These are phyloP conservation scores for Nothocercus nigrocapillus DNA, from an alignment of 2,113 vertebrate species.

Conservation along the genomic window DNA sequence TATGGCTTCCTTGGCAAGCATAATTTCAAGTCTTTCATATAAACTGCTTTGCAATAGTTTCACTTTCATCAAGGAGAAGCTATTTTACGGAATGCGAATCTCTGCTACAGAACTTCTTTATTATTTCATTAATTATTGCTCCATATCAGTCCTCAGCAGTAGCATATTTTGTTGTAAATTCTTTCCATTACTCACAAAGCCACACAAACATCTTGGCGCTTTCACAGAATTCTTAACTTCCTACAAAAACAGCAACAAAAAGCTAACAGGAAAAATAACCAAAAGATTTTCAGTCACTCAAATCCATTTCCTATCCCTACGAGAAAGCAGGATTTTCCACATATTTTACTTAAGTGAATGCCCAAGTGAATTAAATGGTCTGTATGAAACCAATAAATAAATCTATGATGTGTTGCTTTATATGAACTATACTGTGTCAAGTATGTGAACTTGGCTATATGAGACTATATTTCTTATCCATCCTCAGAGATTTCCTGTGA, in stretches of 20 bases:
- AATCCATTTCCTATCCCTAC: constrained; percentile 3
- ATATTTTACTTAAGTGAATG: not conserved
- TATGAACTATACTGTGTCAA: not conserved
- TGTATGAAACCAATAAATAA: not conserved
- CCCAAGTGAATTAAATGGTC: not conserved
- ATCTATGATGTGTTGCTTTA: not conserved
- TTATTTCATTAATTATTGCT: constrained; percentile 39
- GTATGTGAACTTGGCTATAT: not conserved
- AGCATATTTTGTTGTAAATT: constrained; percentile 33
- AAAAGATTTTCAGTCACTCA: not conserved
- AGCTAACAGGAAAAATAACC: constrained; percentile 48
- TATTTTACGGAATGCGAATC: not conserved
- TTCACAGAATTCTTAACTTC: constrained; percentile 55
- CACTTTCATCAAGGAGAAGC: not conserved
- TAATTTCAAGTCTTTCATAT: not conserved
- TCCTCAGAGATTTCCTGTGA: not conserved
- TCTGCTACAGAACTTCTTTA: not conserved
- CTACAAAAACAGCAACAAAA: constrained; percentile 66
- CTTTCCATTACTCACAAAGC: constrained; percentile 53
- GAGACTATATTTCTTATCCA: not conserved
- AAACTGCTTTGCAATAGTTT: not conserved
- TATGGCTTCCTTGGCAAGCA: not conserved
- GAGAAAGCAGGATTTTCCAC: constrained; percentile 3
- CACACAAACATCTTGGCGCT: constrained; percentile 41
- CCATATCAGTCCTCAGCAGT: constrained; percentile 8